A percentile compares a stretch with the other conserved stretches of the same genome.
Conservation (phyloP, 2,797 vertebrate genomes). For the Dromococcyx pavoninus region DNA sequence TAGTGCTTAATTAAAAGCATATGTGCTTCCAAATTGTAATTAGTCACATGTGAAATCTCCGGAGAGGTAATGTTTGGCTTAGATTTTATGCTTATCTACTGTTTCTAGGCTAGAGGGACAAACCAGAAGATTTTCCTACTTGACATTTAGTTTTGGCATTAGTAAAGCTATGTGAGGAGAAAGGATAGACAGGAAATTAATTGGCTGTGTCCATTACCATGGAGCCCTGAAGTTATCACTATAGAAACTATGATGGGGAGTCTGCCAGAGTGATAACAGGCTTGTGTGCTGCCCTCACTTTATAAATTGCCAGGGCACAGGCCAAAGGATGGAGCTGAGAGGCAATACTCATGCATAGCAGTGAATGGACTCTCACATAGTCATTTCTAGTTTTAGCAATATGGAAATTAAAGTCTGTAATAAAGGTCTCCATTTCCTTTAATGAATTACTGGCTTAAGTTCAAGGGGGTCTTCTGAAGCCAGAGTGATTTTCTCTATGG, state of each 20-base stretch:
- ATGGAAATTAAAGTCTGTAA: conserved; percentile 22
- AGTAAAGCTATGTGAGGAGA: conserved; percentile 21
- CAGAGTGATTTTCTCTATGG: neutral
- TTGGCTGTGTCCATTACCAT: conserved; percentile 54
- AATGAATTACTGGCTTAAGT: conserved; percentile 35
- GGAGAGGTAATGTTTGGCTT: neutral
- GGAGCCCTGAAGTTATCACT: conserved; percentile 29
- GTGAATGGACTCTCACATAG: neutral
- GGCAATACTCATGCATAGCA: neutral
- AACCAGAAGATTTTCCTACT: conserved; percentile 31
- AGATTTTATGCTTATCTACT: conserved; percentile 25
- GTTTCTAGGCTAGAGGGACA: conserved; percentile 7
- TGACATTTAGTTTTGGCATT: conserved; percentile 59
- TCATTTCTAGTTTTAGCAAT: conserved; percentile 7
- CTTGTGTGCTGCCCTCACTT: neutral
- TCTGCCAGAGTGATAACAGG: neutral
- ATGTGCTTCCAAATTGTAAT: conserved; percentile 37
- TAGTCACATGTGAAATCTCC: conserved; percentile 26
- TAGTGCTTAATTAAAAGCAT: conserved; percentile 41
- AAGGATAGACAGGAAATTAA: conserved; percentile 55
- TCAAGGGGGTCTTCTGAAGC: neutral
- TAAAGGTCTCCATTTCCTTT: conserved; percentile 43
- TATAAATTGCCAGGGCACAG: conserved; percentile 38
- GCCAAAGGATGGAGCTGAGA: neutral
- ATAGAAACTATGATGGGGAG: conserved; percentile 30